Evolutionary conservation across 1,140 invertebrate species (phyloP), one percentile per base, ranked within the genome.

Genomic region (Manduca sexta): DNA sequence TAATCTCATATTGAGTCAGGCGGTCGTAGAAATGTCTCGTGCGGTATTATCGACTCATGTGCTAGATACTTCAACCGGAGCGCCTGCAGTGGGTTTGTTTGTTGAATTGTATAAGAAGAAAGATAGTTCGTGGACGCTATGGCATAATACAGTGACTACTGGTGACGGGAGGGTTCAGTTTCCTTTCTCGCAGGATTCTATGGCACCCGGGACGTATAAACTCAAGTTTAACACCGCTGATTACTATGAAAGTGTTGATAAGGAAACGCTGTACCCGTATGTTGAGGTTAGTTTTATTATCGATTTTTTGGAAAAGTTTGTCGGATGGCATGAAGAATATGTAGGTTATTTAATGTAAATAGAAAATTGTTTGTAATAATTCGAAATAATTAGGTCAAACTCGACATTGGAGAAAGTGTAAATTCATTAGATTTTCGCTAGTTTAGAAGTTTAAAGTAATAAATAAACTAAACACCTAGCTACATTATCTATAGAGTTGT

Each of bases 191-290:
- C 88, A 88, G 51, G 75, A 87, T 0, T 87, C 88, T 3, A 90
- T 93, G 66, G 87, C 87, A 0, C 71, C 78, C 21, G 93, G 92
- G 26, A 88, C 89, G 26, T 95, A 95, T 69, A 94, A 94, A 67
- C 70, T 95, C 11, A 89, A 90, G 60, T 95, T 93, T 64, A 91
- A 94, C 53, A 91, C 93, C 0, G 90, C 91, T 46, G 87, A 89
- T 48, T 94, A 94, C 79, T 95, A 92, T 63, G 88, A 87, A 13
- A 56, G 87, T 3, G 74, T 80, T 45, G 86, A 89, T 55, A 88
- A 89, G 45, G 87, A 90, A 48, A 91, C 91, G 0, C 88, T 94
- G 56, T 94, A 92, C 74, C 93, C 93, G 1, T 93, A 90, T 73
- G 90, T 94, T 18, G 93, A 94, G 84, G 92, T 93, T 74, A 71